phyloP scores from a whole-genome alignment of 2,888 invertebrate genomes.

The Druceiella hillmani region DNA sequence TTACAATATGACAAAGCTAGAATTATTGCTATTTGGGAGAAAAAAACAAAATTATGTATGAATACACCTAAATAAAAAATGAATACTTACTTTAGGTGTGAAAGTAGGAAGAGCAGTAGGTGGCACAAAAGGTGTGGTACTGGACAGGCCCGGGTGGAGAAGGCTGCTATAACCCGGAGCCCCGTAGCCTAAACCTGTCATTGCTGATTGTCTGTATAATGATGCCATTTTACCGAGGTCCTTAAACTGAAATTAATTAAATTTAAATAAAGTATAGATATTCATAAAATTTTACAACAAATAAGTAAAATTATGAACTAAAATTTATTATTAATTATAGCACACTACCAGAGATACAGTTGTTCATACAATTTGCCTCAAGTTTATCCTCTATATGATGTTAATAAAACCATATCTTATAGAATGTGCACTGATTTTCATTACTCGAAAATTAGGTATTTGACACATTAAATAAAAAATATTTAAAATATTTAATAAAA shows the following conservation, averaged over 20 bases:
- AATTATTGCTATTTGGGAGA: background rate
- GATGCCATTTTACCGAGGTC: conserved; percentile 83
- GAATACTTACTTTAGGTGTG: conserved; percentile 73
- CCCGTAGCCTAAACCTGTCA: conserved; percentile 64
- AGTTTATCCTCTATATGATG: no score
- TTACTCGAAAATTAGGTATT: no score
- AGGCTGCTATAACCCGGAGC: conserved; percentile 73
- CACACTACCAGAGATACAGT: no score
- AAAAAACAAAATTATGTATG: conserved; percentile 1
- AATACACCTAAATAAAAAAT: no score
- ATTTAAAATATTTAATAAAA: no score
- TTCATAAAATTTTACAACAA: background rate
- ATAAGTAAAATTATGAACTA: no score
- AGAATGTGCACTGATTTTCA: no score
- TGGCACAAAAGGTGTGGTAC: conserved; percentile 82
- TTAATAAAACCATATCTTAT: no score
- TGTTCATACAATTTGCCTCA: no score
- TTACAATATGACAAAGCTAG: no score
- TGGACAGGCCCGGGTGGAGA: conserved; percentile 70
- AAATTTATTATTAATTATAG: background rate
- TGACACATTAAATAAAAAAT: no score
- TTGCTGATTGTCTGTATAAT: conserved; percentile 65
- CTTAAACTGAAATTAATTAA: conserved; percentile 65
- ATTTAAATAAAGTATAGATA: background rate
- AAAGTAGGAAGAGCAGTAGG: conserved; percentile 82